phyloP scores from a whole-genome alignment of 30 jellyfish, hydroid and myxozoan genomes.

The Hydra vulgaris region DNA sequence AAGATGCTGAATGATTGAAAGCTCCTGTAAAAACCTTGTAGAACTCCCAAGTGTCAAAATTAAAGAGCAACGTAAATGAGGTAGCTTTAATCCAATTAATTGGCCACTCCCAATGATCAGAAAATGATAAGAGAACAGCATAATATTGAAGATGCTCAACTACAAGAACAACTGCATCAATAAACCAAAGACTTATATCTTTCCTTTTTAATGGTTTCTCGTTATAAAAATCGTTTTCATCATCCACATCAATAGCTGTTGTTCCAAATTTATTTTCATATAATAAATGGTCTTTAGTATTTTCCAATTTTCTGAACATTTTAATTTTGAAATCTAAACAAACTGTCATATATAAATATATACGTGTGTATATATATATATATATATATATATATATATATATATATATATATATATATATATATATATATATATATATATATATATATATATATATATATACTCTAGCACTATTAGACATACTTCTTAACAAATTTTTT shows the following conservation, averaged over 20 bases:
- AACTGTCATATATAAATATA: too few relatives aligned
- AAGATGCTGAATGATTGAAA: conserved; percentile 59
- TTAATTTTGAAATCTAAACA: too few relatives aligned
- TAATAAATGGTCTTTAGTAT: background rate
- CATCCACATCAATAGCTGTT: background rate
- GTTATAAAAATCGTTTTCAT: conserved; percentile 37
- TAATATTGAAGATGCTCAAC: conserved; percentile 74
- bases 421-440: too few relatives aligned
- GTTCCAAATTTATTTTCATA: too few relatives aligned
- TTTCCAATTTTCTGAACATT: background rate
- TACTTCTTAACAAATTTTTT: too few relatives aligned
- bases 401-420: too few relatives aligned
- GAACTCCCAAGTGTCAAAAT: conserved; percentile 83
- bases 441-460: too few relatives aligned
- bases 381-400: too few relatives aligned
- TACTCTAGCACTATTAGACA: too few relatives aligned
- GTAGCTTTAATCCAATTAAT: conserved; percentile 65
- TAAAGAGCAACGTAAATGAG: conserved; percentile 47
- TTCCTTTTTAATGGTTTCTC: conserved; percentile 48
- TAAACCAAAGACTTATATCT: conserved; percentile 73
- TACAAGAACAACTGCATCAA: conserved; percentile 58
- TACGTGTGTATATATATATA: too few relatives aligned
- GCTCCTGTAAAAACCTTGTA: conserved; percentile 79
- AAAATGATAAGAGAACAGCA: conserved; percentile 66
- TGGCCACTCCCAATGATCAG: conserved; percentile 98